phyloP scores from a whole-genome alignment of 1,140 invertebrate species.

The Microvelia longipes region DNA sequence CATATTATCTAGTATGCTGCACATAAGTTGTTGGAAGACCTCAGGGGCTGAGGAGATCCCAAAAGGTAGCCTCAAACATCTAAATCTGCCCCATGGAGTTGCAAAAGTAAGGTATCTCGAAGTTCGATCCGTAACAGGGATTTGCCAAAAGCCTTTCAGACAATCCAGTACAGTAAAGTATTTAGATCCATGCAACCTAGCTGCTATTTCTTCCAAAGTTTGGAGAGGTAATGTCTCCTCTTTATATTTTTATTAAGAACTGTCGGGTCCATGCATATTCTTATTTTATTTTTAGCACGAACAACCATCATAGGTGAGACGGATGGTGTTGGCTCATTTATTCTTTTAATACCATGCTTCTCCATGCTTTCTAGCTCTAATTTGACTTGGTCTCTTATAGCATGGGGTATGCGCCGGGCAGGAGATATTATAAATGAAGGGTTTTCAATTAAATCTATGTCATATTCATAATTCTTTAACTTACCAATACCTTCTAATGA shows the following conservation, averaged over 20 bases:
- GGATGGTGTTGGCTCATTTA: conserved; percentile 11
- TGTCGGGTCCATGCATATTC: conserved; percentile 9
- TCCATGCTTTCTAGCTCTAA: conserved; percentile 9
- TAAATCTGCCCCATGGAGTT: conserved; percentile 24
- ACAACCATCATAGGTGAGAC: conserved; percentile 10
- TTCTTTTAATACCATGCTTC: conserved; percentile 6
- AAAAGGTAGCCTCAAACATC: conserved; percentile 25
- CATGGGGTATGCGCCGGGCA: not conserved
- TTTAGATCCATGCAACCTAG: conserved; percentile 9
- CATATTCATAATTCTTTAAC: not conserved
- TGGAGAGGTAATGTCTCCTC: conserved; percentile 10
- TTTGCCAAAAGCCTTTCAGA: conserved; percentile 12
- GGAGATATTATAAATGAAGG: not conserved
- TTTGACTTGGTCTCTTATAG: conserved; percentile 3
- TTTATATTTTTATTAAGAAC: conserved; percentile 10
- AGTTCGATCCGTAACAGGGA: conserved; percentile 1
- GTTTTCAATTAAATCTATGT: not conserved
- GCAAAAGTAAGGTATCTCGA: conserved; percentile 20
- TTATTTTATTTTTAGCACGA: conserved; percentile 3
- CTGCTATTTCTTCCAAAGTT: conserved; percentile 11
- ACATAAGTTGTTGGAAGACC: conserved; percentile 23
- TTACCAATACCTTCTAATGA: not conserved
- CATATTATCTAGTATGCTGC: conserved; percentile 16
- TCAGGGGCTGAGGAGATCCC: conserved; percentile 21
- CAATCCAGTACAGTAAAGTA: conserved; percentile 11